Evolutionary conservation across 2,797 vertebrate genomes (phyloP).

Genomic region (Lepilemur septentrionalis): DNA sequence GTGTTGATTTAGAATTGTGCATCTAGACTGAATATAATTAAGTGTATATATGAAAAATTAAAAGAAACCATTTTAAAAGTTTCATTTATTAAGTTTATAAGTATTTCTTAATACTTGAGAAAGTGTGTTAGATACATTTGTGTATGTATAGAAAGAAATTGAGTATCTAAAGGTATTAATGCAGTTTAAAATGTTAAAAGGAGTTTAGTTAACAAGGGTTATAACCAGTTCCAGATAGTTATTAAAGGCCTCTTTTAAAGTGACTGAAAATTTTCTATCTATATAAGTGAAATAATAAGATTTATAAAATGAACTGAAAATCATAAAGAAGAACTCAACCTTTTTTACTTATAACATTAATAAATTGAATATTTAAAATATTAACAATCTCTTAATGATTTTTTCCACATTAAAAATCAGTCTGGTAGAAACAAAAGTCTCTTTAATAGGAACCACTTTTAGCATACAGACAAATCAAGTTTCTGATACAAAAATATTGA

Average conservation of each 20-base stretch:
- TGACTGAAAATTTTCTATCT: background rate
- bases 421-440: background rate
- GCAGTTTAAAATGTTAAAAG: conserved; percentile 46
- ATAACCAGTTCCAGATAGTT: background rate
- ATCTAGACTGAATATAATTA: background rate
- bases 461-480: background rate
- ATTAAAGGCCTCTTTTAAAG: conserved; percentile 35
- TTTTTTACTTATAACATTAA: conserved; percentile 29
- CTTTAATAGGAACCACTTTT: conserved; percentile 13
- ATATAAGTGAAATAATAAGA: conserved; percentile 6
- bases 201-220: conserved; percentile 52
- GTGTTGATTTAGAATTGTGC: background rate
- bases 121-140: conserved; percentile 25
- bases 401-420: background rate
- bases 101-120: conserved; percentile 33
- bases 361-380: conserved; percentile 50
- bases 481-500: background rate
- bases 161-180: background rate
- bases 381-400: conserved; percentile 10
- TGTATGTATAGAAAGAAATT: background rate
- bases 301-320: conserved; percentile 46
- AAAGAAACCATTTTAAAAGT: conserved; percentile 14
- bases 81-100: conserved; percentile 33
- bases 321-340: background rate
- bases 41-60: background rate